Evolutionary conservation across 2,888 invertebrate species (phyloP).

Genomic region (Orthosia gracilis): DNA sequence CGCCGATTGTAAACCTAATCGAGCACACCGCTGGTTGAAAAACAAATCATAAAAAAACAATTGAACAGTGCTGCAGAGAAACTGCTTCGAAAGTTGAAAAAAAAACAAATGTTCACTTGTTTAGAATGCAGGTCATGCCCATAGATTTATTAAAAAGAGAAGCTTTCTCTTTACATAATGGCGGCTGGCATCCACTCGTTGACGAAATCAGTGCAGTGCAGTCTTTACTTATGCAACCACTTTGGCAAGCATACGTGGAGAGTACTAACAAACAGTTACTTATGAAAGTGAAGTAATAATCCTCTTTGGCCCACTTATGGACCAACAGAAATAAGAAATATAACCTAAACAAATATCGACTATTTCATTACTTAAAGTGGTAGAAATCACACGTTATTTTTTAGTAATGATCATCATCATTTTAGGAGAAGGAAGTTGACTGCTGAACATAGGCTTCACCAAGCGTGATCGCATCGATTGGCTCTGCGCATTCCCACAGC

Average conservation of each 20-base stretch:
- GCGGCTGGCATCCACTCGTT: conserved; percentile 79
- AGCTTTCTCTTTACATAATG: conserved; percentile 88
- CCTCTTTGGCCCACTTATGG: conserved; percentile 26
- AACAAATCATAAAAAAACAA: neutral
- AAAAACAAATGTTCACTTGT: conserved; percentile 21
- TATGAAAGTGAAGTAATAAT: conserved; percentile 52
- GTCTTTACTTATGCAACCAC: conserved; percentile 78
- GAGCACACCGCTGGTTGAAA: neutral
- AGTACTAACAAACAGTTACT: conserved; percentile 61
- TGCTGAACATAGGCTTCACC: neutral
- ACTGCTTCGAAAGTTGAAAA: neutral
- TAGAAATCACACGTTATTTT: neutral
- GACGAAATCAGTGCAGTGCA: conserved; percentile 87
- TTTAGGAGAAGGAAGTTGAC: neutral
- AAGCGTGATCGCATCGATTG: neutral
- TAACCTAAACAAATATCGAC: neutral
- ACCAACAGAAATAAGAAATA: neutral
- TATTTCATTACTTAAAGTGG: neutral
- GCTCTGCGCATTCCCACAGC: neutral
- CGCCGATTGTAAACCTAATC: neutral
- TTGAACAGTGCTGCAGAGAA: neutral
- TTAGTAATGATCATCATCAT: neutral
- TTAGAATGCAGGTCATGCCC: conserved; percentile 65
- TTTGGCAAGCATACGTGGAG: conserved; percentile 78
- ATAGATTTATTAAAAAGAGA: conserved; percentile 75